phyloP scores from a whole-genome alignment of 2,888 invertebrate species.

The Clanis bilineata region DNA sequence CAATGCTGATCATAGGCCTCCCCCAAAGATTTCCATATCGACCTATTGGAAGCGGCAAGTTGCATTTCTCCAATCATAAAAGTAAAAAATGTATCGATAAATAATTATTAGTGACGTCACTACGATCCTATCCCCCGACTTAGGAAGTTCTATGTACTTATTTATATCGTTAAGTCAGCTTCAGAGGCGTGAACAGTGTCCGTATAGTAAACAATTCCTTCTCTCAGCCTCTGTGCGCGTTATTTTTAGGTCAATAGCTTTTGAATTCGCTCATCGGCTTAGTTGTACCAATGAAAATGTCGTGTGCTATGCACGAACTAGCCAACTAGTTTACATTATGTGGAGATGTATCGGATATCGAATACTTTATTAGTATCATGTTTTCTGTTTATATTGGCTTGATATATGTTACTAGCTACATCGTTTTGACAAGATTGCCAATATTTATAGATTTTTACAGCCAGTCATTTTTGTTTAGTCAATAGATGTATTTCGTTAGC shows the following conservation, averaged over 20 bases:
- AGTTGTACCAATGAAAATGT: constrained; percentile 49
- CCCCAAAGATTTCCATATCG: no score
- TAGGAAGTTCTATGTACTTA: constrained; percentile 28
- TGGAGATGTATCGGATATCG: not conserved
- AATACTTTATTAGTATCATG: not conserved
- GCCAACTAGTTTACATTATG: constrained; percentile 32
- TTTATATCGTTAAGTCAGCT: constrained; percentile 22
- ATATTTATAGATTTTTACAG: not conserved
- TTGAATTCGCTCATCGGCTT: constrained; percentile 67
- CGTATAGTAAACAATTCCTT: constrained; percentile 64
- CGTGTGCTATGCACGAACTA: constrained; percentile 42
- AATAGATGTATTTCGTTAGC: no score
- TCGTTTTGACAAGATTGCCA: not conserved
- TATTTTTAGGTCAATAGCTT: constrained; percentile 76
- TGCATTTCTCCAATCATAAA: not conserved
- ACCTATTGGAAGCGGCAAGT: not conserved
- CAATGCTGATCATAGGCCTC: no score
- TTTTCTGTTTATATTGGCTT: not conserved
- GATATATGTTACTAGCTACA: not conserved
- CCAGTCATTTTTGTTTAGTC: not conserved
- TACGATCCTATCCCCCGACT: constrained; percentile 21
- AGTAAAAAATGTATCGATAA: not conserved
- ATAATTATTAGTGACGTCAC: constrained; percentile 15
- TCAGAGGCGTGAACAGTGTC: constrained; percentile 37
- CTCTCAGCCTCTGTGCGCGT: constrained; percentile 41